phyloP scores from a whole-genome alignment of 37 sponge, comb jelly and placozoan genomes.

The Theonella swinhoei region DNA sequence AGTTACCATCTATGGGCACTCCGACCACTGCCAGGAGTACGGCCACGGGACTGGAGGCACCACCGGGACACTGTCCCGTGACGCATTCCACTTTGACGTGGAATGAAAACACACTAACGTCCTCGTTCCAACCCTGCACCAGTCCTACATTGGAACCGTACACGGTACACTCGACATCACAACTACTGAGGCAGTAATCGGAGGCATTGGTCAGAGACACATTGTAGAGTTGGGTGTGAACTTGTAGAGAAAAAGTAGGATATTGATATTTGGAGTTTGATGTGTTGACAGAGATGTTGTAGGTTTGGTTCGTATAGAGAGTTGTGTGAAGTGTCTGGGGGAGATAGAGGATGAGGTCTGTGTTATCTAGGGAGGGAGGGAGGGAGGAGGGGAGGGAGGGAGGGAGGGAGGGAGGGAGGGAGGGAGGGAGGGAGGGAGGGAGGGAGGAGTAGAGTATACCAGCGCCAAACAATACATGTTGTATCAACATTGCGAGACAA shows the following conservation, averaged over 20 bases:
- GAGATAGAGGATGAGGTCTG: background rate
- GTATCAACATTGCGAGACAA: too few species aligned
- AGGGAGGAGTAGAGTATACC: too few species aligned
- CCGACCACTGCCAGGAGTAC: background rate
- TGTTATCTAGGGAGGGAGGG: background rate
- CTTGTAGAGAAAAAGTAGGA: slow-evolving; percentile 22
- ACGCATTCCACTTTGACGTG: background rate
- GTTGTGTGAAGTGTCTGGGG: background rate
- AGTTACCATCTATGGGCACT: background rate
- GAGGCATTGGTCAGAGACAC: slow-evolving; percentile 17
- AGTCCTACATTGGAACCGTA: slow-evolving; percentile 26
- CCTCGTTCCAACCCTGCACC: slow-evolving; percentile 5
- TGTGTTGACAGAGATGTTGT: slow-evolving; percentile 3
- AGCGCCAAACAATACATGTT: too few species aligned
- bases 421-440: too few species aligned
- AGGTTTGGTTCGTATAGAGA: background rate
- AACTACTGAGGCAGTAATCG: background rate
- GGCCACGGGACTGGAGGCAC: background rate
- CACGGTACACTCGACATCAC: background rate
- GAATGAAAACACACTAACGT: background rate
- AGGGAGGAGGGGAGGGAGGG: background rate
- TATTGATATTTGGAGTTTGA: background rate
- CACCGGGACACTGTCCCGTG: background rate
- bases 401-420: too few species aligned
- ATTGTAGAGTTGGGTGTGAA: slow-evolving; percentile 16